Base-by-base conservation (phyloP, 2,113 vertebrate species). In the Procavia capensis region DNA sequence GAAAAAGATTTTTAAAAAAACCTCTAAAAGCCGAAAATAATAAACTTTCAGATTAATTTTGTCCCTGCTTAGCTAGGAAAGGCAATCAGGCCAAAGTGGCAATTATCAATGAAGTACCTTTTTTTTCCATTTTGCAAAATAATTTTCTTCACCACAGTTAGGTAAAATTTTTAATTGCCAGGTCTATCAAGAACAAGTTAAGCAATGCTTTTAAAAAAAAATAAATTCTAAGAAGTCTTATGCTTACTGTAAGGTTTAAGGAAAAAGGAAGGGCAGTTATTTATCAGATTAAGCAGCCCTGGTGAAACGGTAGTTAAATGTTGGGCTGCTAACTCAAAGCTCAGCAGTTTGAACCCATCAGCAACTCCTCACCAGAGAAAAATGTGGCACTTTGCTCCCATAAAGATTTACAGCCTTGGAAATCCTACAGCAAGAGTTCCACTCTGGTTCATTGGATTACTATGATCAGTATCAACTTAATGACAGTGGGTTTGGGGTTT, bases 51-150 rank as follows among this genome's bases (percentile, higher is more conserved):
- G 41, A 66, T 43, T 85, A 50, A 80, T 80, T 82, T 57, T 78
- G 27, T 93, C 39, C 57, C 61, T 88, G 93, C 64, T 72, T 66
- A 90, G 72, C 16, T 45, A 95, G 50, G 50, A 96, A 20, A 81
- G 76, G 27, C 72, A 10, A 85, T 50, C 50, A 81, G 45, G 31
- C 83, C 29, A 92, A 91, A 92, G 88, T 39, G n/a, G 13, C 14
- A 96, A 91, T 78, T 14, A 36, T 50, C 31, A n/a, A 64, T 20
- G 31, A 92, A 86, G 9, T 9, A 10, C n/a, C n/a, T 22, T 87
- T 74, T 88, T 70, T 41, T 90, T 74, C 39, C 45, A 74, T 31
- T 54, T 5, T 78, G 41, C 17, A 80, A 50, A 93, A 85, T n/a
- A 83, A 61, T 63, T 36, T 88, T 11, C 22, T 95, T 87, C 22